Base-by-base conservation (phyloP, 2,888 invertebrate species). In the Cetonia aurata region DNA sequence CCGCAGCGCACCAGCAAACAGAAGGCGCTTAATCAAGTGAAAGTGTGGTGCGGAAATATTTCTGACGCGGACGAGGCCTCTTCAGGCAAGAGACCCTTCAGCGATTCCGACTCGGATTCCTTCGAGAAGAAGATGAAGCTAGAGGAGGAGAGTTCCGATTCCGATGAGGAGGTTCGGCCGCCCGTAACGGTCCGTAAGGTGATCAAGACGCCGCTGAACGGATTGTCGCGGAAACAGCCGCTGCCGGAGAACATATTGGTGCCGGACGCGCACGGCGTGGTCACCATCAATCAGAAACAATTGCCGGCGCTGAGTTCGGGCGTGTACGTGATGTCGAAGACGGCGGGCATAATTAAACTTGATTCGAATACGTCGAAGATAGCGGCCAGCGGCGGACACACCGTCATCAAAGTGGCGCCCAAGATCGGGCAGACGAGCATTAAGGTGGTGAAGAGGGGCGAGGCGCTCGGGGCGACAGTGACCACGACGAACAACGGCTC, bases 21-120 rank as follows among this genome's bases (percentile, higher is more conserved):
- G 59, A 93, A 92, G 76, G 94, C 94, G 0, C 85, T 94, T 81
- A 92, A 93, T 82, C 93, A 94, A 81, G 93, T 94, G 68, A 94
- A 94, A 80, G 92, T 92, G 71, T 95, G 94, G 95, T 93, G 93
- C 76, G 93, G 93, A 12, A 91, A 88, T 0, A 89, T 88, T 81
- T 87, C 87, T 52, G 86, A 88, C 6, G 87, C 87, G 17, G 88
- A 88, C 44, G 81, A 80, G 55, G 72, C 77, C n/a, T 72, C 77
- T n/a, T 69, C 75, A 10, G 74, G 75, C 17, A 77, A 78, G 69
- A 75, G 79, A 25, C 71, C 72, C 1, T 75, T 73, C 65, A 77
- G 77, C 70, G 84, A 84, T 67, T 79, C 77, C 6, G 84, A 84
- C 52, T 77, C 77, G 3, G 77, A 78, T 44, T 81, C 83, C 0